phyloP scores from a whole-genome alignment of 1,140 invertebrate species.

The Zaprionus nigranus region DNA sequence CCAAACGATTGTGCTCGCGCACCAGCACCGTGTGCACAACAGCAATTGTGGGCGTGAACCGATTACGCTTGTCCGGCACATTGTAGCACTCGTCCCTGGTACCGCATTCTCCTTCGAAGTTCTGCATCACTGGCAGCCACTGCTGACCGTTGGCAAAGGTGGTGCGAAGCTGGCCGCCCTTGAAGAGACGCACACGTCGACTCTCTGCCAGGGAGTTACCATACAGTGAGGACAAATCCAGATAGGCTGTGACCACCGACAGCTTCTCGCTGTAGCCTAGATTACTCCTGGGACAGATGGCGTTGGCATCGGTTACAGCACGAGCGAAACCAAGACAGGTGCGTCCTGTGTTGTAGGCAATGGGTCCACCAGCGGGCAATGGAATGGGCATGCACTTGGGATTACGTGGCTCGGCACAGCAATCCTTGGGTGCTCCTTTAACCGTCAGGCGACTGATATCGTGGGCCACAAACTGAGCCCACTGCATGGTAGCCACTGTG shows the following conservation, averaged over 20 bases:
- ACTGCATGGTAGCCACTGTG: conserved; percentile 92
- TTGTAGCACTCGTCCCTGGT: conserved; percentile 88
- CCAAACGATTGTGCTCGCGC: conserved; percentile 96
- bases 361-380: conserved; percentile 92
- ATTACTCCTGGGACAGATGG: conserved; percentile 87
- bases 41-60: conserved; percentile 93
- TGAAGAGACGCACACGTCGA: conserved; percentile 86
- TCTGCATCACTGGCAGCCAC: conserved; percentile 88
- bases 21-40: conserved; percentile 93
- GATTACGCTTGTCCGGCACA: conserved; percentile 92
- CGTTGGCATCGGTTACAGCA: conserved; percentile 88
- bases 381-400: conserved; percentile 92
- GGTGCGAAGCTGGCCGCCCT: conserved; percentile 87
- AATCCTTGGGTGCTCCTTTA: conserved; percentile 87
- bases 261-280: conserved; percentile 90
- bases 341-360: conserved; percentile 86
- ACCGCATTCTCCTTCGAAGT: conserved; percentile 87
- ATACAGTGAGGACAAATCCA: conserved; percentile 94
- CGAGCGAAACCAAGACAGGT: conserved; percentile 93
- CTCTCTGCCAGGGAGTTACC: conserved; percentile 88
- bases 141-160: conserved; percentile 87
- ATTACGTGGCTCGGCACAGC: conserved; percentile 75
- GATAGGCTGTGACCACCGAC: conserved; percentile 90
- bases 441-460: conserved; percentile 91
- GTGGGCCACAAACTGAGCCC: conserved; percentile 94